Evolutionary conservation across 2,113 vertebrate species (phyloP).

Genomic region (Triplophysa tibetana): DNA sequence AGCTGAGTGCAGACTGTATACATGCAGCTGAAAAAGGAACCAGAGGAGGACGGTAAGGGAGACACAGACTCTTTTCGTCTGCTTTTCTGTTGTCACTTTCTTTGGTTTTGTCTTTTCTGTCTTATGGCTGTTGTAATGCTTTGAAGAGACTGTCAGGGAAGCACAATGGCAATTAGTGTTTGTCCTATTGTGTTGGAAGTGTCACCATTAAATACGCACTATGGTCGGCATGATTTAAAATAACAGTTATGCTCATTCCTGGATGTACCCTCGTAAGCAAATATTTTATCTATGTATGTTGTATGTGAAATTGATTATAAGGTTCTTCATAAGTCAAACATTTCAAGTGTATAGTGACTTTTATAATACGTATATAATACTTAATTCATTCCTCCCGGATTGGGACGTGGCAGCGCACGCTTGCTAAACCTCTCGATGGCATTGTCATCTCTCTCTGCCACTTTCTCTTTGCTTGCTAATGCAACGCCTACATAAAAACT

Average conservation of each 20-base stretch:
- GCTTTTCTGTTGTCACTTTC: slow-evolving; percentile 2
- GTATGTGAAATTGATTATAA: background rate
- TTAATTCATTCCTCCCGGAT: slow-evolving; percentile 20
- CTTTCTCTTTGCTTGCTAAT: slow-evolving; percentile 41
- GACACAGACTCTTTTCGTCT: slow-evolving; percentile 15
- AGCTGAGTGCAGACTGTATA: slow-evolving; percentile 47
- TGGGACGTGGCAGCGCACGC: slow-evolving; percentile 17
- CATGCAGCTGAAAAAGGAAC: slow-evolving; percentile 59
- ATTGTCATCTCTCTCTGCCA: slow-evolving; percentile 31
- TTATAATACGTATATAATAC: background rate
- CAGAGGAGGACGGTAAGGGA: slow-evolving; percentile 52
- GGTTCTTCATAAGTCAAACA: no score
- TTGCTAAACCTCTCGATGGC: slow-evolving; percentile 20
- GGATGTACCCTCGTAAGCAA: background rate
- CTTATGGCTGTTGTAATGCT: slow-evolving; percentile 22
- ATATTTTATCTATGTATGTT: background rate
- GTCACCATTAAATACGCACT: background rate
- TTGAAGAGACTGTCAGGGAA: slow-evolving; percentile 26
- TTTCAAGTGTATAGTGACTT: background rate
- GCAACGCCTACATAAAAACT: background rate
- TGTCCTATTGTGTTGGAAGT: slow-evolving; percentile 43
- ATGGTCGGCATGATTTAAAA: background rate
- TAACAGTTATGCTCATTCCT: background rate
- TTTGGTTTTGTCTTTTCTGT: slow-evolving; percentile 8
- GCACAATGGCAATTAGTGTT: slow-evolving; percentile 29